phyloP scores from a whole-genome alignment of 2,113 vertebrate genomes.

The Lasiurus cinereus region DNA sequence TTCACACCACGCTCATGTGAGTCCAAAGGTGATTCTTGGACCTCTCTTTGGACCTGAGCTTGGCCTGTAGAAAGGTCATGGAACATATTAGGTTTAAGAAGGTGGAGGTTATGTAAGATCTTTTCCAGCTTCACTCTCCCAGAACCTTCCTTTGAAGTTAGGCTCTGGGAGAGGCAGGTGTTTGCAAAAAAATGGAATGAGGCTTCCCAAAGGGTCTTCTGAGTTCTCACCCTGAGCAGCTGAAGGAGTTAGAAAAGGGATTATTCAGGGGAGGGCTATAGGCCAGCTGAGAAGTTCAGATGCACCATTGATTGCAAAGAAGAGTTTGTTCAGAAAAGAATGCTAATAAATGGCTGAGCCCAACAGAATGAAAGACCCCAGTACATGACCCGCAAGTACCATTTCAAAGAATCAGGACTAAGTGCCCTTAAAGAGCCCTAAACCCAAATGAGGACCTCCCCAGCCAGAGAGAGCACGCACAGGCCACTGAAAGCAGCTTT shows the following conservation, averaged over 20 bases:
- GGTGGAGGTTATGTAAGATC: accelerated
- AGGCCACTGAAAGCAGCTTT: background rate
- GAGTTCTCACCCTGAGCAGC: background rate
- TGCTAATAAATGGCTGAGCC: background rate
- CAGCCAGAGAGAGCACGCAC: background rate
- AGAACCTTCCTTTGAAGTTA: background rate
- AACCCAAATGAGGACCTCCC: background rate
- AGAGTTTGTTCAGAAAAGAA: background rate
- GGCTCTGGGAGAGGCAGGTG: background rate
- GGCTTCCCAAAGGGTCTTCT: background rate
- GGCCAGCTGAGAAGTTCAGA: conserved; percentile 23
- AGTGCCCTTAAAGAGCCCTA: background rate
- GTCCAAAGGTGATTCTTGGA: background rate
- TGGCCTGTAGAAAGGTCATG: background rate
- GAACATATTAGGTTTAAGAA: background rate
- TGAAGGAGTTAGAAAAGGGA: background rate
- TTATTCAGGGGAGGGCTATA: too few relatives aligned
- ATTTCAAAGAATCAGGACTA: background rate
- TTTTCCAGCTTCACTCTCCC: background rate
- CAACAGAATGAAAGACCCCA: conserved; percentile 45
- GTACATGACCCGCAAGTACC: background rate
- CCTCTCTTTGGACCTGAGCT: background rate
- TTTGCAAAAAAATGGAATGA: background rate
- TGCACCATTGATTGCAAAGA: conserved; percentile 69
- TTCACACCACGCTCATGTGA: background rate